phyloP scores from a whole-genome alignment of 2,113 vertebrate species.

The Entosphenus tridentatus region DNA sequence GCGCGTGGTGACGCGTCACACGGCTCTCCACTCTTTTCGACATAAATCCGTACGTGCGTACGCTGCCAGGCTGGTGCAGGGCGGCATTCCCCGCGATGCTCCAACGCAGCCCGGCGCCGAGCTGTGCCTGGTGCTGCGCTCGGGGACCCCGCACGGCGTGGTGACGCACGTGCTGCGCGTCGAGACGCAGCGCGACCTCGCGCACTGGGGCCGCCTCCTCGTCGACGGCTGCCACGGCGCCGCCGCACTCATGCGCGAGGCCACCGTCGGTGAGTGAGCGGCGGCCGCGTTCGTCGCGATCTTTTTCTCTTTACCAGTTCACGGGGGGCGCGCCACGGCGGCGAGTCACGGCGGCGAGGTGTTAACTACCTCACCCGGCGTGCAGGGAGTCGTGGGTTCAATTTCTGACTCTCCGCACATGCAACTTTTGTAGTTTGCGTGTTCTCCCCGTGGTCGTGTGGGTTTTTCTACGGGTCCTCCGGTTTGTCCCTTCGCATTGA shows the following conservation, averaged over 20 bases:
- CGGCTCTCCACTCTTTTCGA: too few species aligned
- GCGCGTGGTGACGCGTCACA: too few species aligned
- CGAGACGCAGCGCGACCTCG: constrained; percentile 80
- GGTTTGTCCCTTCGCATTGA: too few species aligned
- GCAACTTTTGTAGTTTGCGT: too few species aligned
- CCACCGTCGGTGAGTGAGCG: constrained; percentile 51
- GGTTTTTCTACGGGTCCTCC: too few species aligned
- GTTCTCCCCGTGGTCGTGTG: too few species aligned
- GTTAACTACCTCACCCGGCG: too few species aligned
- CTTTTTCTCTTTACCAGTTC: background rate
- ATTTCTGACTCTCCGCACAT: too few species aligned
- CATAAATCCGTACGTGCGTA: background rate
- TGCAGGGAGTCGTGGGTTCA: too few species aligned
- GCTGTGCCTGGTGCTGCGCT: constrained; percentile 59
- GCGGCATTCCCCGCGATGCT: constrained; percentile 36
- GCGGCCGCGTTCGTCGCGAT: background rate
- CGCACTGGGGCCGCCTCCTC: constrained; percentile 55
- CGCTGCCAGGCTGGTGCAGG: constrained; percentile 51
- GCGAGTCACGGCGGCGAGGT: too few species aligned
- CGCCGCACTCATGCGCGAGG: constrained; percentile 61
- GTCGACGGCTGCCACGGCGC: constrained; percentile 66
- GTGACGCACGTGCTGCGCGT: constrained; percentile 71
- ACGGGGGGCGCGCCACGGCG: too few species aligned
- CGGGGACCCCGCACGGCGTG: constrained; percentile 58
- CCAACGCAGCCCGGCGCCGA: constrained; percentile 45